Evolutionary conservation across 1,140 invertebrate species (phyloP), one percentile per base, ranked within the genome.

Genomic region (Caligus rogercresseyi): DNA sequence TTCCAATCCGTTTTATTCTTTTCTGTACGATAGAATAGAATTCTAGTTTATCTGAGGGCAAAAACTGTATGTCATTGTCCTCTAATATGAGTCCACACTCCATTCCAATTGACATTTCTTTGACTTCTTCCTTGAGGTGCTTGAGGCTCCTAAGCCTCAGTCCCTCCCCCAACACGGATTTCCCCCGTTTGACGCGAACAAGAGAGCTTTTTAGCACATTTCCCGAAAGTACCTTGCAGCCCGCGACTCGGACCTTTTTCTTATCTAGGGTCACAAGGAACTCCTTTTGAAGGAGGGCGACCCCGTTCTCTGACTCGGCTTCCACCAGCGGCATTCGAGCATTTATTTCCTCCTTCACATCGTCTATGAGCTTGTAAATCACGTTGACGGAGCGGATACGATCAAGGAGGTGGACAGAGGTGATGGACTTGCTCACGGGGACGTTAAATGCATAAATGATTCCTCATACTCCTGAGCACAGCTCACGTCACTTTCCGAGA

Each of bases 301-400:
- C 84, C 2, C 91, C 88, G 81, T 73, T 23, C 69, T 83, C 64
- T 70, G 91, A 83, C 73, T 95, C 89, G 18, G 80, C 77, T 64
- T 83, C 77, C 53, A 79, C 69, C 18, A 72, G 65, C 1, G 89
- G 89, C 67, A 96, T 74, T 69, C 78, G 75, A n/a, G 71, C 74
- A 67, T 78, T 84, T 18, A 96, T 80, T 73, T 89, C 82, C 56
- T 80, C 75, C 70, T 88, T 89, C 0, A 97, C 69, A 73, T 91
- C 84, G 70, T 95, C 89, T 11, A 96, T 79, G 51, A 96, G 74
- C 68, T 85, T 84, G 73, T 96, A 96, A 66, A 97, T 95, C 11
- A 97, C 79, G 73, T 92, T 93, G 51, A 94, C 74, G 1, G 68
- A 52, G 15, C 91, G 75, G 15, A 76, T 72, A n/a, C 75, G 76